These are phyloP conservation scores for Drosophila leonis DNA, from an alignment of 2,888 invertebrate species.

Conservation along the genomic window DNA sequence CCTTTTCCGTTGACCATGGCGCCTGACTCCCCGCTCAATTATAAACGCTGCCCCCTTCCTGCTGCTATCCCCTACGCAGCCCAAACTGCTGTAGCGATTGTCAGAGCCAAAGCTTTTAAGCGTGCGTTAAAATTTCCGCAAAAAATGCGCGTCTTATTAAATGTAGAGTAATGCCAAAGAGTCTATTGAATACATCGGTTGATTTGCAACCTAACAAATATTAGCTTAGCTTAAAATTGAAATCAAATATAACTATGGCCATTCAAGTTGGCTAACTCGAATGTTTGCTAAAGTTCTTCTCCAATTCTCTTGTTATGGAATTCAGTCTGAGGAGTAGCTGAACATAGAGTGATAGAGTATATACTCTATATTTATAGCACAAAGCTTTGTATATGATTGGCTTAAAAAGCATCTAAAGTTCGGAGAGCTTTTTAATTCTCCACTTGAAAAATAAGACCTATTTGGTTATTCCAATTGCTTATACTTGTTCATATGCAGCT, in stretches of 20 bases:
- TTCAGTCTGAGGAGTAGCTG: no score
- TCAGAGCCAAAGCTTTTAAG: conserved; percentile 50
- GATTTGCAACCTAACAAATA: no score
- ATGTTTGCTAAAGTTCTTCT: background rate
- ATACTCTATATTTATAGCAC: no score
- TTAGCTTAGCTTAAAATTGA: background rate
- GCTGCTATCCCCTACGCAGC: background rate
- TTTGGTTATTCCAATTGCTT: no score
- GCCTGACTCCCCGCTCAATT: conserved; percentile 39
- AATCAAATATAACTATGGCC: background rate
- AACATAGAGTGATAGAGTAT: no score
- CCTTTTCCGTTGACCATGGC: conserved; percentile 76
- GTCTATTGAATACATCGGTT: background rate
- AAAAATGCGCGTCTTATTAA: conserved; percentile 39
- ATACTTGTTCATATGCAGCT: no score
- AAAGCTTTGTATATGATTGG: no score
- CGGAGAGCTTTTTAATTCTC: no score
- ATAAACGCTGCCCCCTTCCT: background rate
- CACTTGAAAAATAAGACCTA: no score
- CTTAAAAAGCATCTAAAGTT: no score
- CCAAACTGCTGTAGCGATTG: conserved; percentile 26
- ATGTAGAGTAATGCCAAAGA: conserved; percentile 24
- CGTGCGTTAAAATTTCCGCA: conserved; percentile 60
- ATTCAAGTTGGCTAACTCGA: background rate
- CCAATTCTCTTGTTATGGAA: no score